Base-by-base conservation (phyloP, 2,888 invertebrate genomes). In the Cosmia pyralina region DNA sequence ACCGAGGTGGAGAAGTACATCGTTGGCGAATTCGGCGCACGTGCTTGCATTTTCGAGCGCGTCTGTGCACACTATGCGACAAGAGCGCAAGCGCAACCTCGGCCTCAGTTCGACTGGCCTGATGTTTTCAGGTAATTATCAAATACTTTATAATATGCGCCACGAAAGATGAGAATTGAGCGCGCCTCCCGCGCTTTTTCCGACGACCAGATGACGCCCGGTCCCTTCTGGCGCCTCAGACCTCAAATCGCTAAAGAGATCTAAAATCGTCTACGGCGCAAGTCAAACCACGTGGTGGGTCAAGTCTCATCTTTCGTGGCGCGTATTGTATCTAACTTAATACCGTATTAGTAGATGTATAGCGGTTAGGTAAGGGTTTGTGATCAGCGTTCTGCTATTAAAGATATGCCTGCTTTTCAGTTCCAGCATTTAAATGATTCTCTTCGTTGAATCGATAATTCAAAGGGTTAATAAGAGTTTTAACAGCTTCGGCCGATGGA, bases 1-100 rank as follows among this genome's bases (percentile, higher is more conserved):
- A 94, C 95, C 1, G 97, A 98, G 89, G 98, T 98, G n/a, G 98
- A 98, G 94, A 98, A 98, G 92, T 97, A 97, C 92, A 97, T 98
- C 74, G 96, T 98, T 6, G 96, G 96, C 13, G 98, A 98, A 93
- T 97, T 98, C 86, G 98, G 98, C 34, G 97, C 97, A 53, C 97
- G 97, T 80, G 98, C 98, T 46, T 98, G 98, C 91, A 97, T 98
- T 84, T 97, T 98, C 88, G 98, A 98, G 86, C 97, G 97, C 78
- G 97, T 98, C 44, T 98, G 98, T 90, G 97, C 97, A 53, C 97
- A 97, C 80, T 97, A 98, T 89, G 98, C 98, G 0, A 96, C 94
- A 66, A 95, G 96, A 73, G 97, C 97, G 17, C 94, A 94, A 38
- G 93, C 94, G 13, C 93, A 94, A 15, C 94, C 95, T 0, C 89